Percentiles rank a stretch among this genome's conserved stretches.
Conservation (phyloP, 2,888 invertebrate genomes). For the Drosophila dives region DNA sequence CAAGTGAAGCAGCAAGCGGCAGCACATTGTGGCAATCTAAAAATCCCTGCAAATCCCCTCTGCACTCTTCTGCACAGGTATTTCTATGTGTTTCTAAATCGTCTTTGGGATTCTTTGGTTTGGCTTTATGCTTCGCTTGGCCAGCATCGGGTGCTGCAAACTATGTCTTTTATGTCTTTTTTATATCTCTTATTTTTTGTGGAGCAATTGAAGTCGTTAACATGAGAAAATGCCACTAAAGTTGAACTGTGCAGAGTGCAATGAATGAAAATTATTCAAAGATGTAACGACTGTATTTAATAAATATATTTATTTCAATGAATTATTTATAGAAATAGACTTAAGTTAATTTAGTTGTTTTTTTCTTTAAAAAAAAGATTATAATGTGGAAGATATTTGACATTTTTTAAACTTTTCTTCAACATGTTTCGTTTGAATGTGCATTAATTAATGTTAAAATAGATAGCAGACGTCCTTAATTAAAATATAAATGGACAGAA, state of each 20-base stretch:
- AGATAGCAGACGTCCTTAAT: neutral
- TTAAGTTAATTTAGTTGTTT: neutral
- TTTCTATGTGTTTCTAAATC: slow-evolving; percentile 15
- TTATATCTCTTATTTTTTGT: slow-evolving; percentile 9
- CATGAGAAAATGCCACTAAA: slow-evolving; percentile 58
- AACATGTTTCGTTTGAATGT: neutral
- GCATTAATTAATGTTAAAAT: neutral
- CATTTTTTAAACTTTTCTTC: neutral
- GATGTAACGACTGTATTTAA: neutral
- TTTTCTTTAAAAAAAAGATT: neutral
- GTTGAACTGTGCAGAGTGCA: slow-evolving; percentile 35
- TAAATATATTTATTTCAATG: neutral
- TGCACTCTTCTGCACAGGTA: slow-evolving; percentile 10
- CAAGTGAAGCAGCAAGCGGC: slow-evolving; percentile 54
- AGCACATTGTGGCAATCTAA: slow-evolving; percentile 68
- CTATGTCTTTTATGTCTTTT: slow-evolving; percentile 20
- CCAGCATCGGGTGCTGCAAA: slow-evolving; percentile 29
- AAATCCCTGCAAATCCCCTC: slow-evolving; percentile 51
- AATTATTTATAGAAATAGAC: neutral
- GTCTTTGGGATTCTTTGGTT: slow-evolving; percentile 49
- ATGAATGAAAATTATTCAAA: slow-evolving; percentile 1
- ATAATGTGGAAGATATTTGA: neutral
- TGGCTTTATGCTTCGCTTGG: slow-evolving; percentile 60
- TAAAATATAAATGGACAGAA: neutral
- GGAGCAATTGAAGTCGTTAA: slow-evolving; percentile 51